Conservation (phyloP, 2,888 invertebrate genomes). For the Thereva unica region DNA sequence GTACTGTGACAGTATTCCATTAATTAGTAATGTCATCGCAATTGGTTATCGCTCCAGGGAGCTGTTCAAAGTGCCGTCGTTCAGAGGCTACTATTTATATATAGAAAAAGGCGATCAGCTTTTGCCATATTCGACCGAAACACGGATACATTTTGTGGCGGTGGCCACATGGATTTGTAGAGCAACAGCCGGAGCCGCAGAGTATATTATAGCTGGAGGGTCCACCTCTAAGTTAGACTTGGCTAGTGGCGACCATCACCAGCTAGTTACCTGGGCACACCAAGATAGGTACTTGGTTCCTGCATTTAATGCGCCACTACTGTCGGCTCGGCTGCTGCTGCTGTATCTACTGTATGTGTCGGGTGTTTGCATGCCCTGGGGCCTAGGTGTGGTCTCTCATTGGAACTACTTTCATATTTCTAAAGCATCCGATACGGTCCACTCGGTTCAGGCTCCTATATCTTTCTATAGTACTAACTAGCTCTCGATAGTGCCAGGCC, state of each 20-base stretch:
- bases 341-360: neutral
- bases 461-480: slow-evolving; percentile 26
- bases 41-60: slow-evolving; percentile 46
- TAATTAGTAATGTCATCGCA: slow-evolving; percentile 49
- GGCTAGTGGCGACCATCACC: slow-evolving; percentile 20
- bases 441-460: slow-evolving; percentile 15
- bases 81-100: slow-evolving; percentile 13
- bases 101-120: slow-evolving; percentile 26
- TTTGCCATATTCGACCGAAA: slow-evolving; percentile 39
- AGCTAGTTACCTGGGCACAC: slow-evolving; percentile 13
- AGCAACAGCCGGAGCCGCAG: slow-evolving; percentile 25
- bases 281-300: slow-evolving; percentile 6
- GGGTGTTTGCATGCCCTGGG: slow-evolving; percentile 43
- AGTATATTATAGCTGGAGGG: no score
- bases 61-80: slow-evolving; percentile 31
- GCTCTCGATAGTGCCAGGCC: slow-evolving; percentile 15
- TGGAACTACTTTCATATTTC: slow-evolving; percentile 55
- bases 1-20: slow-evolving; percentile 45
- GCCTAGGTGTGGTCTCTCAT: slow-evolving; percentile 52
- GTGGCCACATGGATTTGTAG: slow-evolving; percentile 28
- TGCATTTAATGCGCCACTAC: slow-evolving; percentile 34
- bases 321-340: slow-evolving; percentile 21
- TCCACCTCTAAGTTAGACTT: slow-evolving; percentile 23
- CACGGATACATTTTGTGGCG: slow-evolving; percentile 32
- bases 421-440: slow-evolving; percentile 42